Conservation (phyloP, 1,140 invertebrate genomes). For the Laodelphax striatellus region DNA sequence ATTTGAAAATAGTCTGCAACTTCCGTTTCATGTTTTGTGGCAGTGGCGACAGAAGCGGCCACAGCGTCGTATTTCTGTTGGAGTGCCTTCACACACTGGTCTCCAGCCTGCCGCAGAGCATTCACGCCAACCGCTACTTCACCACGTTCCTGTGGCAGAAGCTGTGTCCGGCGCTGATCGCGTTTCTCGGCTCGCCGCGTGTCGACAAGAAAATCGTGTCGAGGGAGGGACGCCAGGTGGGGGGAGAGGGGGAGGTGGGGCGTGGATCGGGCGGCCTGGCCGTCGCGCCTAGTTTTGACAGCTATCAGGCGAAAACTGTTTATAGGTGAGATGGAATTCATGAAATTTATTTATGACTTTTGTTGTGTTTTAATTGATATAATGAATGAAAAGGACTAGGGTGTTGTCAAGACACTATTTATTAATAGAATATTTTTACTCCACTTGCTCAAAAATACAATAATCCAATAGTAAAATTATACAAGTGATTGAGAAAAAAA, state of each 20-base stretch:
- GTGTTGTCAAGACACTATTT: too few relatives aligned
- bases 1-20: too few relatives aligned
- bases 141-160: slow-evolving; percentile 84
- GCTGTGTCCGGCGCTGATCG: slow-evolving; percentile 77
- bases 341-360: background rate
- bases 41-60: slow-evolving; percentile 10
- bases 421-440: too few relatives aligned
- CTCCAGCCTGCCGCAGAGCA: slow-evolving; percentile 65
- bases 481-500: too few relatives aligned
- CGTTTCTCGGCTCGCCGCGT: slow-evolving; percentile 68
- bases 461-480: too few relatives aligned
- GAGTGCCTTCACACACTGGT: slow-evolving; percentile 79
- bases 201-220: slow-evolving; percentile 60
- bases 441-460: too few relatives aligned
- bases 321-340: slow-evolving; percentile 49
- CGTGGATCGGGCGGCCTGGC: slow-evolving; percentile 58
- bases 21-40: background rate
- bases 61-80: slow-evolving; percentile 50
- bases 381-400: too few relatives aligned
- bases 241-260: slow-evolving; percentile 33
- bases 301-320: slow-evolving; percentile 70
- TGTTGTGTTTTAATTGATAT: too few relatives aligned
- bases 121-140: slow-evolving; percentile 69
- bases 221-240: slow-evolving; percentile 44
- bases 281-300: slow-evolving; percentile 59